Base-by-base conservation (phyloP, 2,888 invertebrate genomes). In the Sycophila texana region DNA sequence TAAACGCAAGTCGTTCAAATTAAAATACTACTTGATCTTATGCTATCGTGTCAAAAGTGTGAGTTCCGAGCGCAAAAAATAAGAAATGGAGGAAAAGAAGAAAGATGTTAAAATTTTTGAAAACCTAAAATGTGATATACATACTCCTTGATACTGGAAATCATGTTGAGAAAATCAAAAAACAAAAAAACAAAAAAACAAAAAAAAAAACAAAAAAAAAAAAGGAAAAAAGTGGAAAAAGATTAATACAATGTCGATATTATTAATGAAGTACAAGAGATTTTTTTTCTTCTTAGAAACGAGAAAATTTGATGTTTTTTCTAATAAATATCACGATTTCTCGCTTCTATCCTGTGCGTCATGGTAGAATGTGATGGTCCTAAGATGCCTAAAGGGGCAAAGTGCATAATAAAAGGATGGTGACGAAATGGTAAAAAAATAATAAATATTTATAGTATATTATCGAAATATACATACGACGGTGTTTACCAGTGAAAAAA, bases 381-480 rank as follows among this genome's bases (percentile, higher is more conserved):
- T 87, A 86, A 87, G 81, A 84, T 86, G 86, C 85, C 85, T 79
- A 84, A 67, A 79, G 82, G 85, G 87, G 88, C 82, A 81, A 88
- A 87, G 89, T 88, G 88, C 88, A 88, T 88, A 88, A 88, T 88
- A 88, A 68, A 30, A 79, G 60, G 53, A 79, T 60, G 71, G 58
- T 66, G 63, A 74, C 61, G 67, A 76, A 49, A 58, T 77, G 57
- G 75, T 53, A 47, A 81, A 84, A 80, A 82, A 82, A 82, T 65
- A 78, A 82, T 81, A 84, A 85, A 84, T 84, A 83, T 84, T 84
- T 83, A 83, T 85, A 84, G 82, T 85, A 85, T 85, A 83, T 84
- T 83, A 82, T 85, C 79, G 82, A 70, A 66, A 67, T 66, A 79
- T 83, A 81, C 81, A 77, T 71, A 65, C 82, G 81, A 75, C 82